Evolutionary conservation across 2,797 vertebrate species (phyloP).

Genomic region (Diplodus puntazzo): DNA sequence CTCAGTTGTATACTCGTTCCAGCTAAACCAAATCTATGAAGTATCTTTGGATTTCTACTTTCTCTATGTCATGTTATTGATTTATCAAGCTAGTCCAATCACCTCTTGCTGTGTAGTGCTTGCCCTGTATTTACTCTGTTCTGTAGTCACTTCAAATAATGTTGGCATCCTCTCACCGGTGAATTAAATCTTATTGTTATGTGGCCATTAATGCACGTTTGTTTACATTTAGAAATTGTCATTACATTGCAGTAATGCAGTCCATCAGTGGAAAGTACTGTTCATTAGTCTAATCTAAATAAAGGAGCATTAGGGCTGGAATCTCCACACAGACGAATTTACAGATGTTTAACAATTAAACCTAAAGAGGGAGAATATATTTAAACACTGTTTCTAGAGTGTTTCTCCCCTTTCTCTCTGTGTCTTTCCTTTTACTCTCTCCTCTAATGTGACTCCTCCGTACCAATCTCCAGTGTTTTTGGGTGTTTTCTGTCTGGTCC

Average conservation of each 20-base stretch:
- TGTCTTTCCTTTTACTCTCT: not conserved
- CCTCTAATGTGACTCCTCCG: not conserved
- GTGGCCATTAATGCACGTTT: not conserved
- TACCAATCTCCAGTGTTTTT: slow-evolving; percentile 32
- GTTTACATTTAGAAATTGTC: not conserved
- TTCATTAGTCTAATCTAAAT: too few species aligned
- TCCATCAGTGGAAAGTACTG: too few species aligned
- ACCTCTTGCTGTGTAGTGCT: not conserved
- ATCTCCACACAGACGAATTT: not conserved
- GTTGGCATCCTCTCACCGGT: not conserved
- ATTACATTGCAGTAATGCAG: not conserved
- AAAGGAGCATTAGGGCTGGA: not conserved
- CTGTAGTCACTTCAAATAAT: not conserved
- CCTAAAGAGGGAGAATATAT: not conserved
- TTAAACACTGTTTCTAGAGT: not conserved
- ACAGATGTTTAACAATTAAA: not conserved
- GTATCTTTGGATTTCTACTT: not conserved
- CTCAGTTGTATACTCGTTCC: not conserved
- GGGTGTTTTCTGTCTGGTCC: slow-evolving; percentile 48
- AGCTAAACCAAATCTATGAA: not conserved
- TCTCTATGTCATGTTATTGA: not conserved
- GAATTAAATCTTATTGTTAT: not conserved
- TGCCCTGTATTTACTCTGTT: not conserved
- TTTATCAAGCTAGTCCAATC: not conserved
- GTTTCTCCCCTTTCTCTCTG: not conserved